Evolutionary conservation across 1,140 invertebrate species (phyloP).

Genomic region (Microvelia longipes): DNA sequence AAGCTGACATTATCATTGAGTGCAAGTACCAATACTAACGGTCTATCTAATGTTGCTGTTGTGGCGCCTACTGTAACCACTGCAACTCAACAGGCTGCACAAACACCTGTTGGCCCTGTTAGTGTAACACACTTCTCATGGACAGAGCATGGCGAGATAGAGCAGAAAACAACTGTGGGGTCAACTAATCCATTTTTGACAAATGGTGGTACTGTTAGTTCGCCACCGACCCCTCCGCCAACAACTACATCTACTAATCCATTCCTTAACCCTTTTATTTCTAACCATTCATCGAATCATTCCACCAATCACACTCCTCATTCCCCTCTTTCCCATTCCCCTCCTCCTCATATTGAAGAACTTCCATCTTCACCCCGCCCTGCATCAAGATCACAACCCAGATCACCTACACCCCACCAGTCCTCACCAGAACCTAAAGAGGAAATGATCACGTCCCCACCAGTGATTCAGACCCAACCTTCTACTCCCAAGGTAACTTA

Average conservation of each 20-base stretch:
- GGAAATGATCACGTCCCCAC: background rate
- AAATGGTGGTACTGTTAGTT: no score
- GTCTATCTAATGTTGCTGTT: no score
- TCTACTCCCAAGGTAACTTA: background rate
- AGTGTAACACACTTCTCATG: slow-evolving; percentile 40
- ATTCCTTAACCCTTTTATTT: no score
- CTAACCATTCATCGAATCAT: no score
- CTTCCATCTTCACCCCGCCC: slow-evolving; percentile 23
- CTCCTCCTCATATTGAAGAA: slow-evolving; percentile 19
- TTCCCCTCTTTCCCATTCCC: slow-evolving; percentile 33
- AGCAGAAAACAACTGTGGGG: slow-evolving; percentile 31
- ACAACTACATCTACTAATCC: no score
- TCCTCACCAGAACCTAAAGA: background rate
- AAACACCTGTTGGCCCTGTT: slow-evolving; percentile 28
- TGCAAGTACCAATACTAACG: no score
- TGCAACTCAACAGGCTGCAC: slow-evolving; percentile 9
- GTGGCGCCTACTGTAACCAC: no score
- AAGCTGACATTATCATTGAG: slow-evolving; percentile 47
- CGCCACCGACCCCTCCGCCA: no score
- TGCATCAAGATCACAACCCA: slow-evolving; percentile 8
- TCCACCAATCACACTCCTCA: slow-evolving; percentile 37
- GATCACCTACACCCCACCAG: background rate
- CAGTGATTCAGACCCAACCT: background rate
- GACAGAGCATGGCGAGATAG: slow-evolving; percentile 34
- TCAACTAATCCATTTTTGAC: no score